Evolutionary conservation across 2,113 vertebrate genomes (phyloP), one percentile per base, ranked within the genome.

Genomic region (Delphinus delphis): DNA sequence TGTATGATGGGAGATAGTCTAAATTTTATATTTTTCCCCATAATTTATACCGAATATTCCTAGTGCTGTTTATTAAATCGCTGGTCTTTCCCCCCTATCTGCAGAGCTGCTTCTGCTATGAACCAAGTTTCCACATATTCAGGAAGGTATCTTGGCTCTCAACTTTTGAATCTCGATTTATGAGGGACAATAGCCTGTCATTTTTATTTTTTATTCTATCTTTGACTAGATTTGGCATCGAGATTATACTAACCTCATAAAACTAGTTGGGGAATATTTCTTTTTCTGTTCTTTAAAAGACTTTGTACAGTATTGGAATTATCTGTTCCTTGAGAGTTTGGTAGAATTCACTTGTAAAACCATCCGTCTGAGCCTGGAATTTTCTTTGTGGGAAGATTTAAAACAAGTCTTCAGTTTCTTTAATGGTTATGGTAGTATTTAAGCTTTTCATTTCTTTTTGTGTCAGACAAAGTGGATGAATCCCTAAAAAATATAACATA

Each of bases 151-250:
- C 23, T 70, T 70, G 28, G n/a, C 15, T 84, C 38, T 93, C 23
- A 77, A 0, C 76, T 93, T 79, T 55, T 63, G 26, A 90, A 33
- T 53, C 71, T 81, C 15, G 88, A 31, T 94, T 95, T 60, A 5
- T 47, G 53, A 77, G 36, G 63, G 62, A 47, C 20, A 94, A 25
- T 14, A 65, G 25, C 6, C 26, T 33, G 7, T 90, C 26, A 67
- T 84, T 87, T 96, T 95, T 70, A 68, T 83, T 93, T 95, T 96
- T 63, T n/a, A 70, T 87, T 33, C 44, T 11, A 74, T n/a, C 7
- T 70, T 63, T 80, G 2, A 81, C 18, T 93, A 60, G 14, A 81
- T 88, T 93, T 96, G 82, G 12, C 41, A 88, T 55, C 4, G 2
- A 76, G 28, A 82, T 31, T 94, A 62, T 77, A 90, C 6, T 41